Base-by-base conservation (phyloP, 2,113 vertebrate genomes). In the Synodontis membranacea region DNA sequence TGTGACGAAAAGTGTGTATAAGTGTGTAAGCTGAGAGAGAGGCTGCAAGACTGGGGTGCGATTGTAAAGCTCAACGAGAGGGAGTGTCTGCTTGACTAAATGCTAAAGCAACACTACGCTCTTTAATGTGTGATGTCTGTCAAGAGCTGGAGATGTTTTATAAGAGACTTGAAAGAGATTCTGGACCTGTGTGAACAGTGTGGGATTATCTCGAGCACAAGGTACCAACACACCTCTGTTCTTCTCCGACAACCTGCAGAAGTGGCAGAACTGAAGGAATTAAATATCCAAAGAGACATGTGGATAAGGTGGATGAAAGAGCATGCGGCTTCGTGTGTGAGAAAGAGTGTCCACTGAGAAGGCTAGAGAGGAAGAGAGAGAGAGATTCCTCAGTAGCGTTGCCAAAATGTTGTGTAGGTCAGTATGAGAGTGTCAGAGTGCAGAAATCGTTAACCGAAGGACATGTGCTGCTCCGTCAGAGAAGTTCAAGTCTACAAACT, bases 161-260 rank as follows among this genome's bases (percentile, higher is more conserved):
- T 31, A 44, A 76, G 46, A 87, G 62, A 60, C 25, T 28, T 74
- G 23, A 74, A 74, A 44, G 70, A 44, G 23, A 44, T 75, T 75
- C n/a, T 48, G 70, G 70, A 60, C 34, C 37, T 9, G 11, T 75
- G 74, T 74, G 60, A 85, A 88, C 52, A 81, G 37, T 75, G 31
- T 74, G 54, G 76, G 78, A 82, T 62, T 75, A 80, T 70, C 34
- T 70, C 48, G 56, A 56, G 76, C 46, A 50, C 48, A 58, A 79
- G 19, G 79, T 44, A 39, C 56, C 34, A 54, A 62, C 54, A 48
- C 56, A 48, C 28, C 46, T n/a, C 52, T 52, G 34, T n/a, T 81
- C 85, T 81, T 58, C 72, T 80, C 76, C 42, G 58, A 50, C 75
- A 64, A 60, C 60, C 58, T n/a, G 42, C 23, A 68, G 34, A 70